Evolutionary conservation across 1,140 invertebrate species (phyloP), one percentile per base, ranked within the genome.

Genomic region (Protaetia brevitarsis): DNA sequence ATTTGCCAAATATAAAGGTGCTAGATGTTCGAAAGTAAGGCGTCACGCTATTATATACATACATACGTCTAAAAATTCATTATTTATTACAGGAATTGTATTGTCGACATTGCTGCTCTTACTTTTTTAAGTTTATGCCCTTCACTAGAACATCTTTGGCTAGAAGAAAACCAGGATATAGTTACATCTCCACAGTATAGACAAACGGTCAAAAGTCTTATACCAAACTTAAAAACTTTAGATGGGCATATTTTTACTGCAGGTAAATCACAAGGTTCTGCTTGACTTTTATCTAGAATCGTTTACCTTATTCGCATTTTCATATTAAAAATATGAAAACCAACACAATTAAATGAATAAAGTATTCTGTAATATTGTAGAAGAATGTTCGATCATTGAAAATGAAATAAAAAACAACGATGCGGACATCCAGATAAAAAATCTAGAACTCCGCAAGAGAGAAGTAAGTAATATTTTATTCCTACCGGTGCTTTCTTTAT

Each of bases 11-110:
- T 57, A 69, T 86, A 21, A 79, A 81, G 67, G 77, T 81, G 0
- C 68, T 86, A 2, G 82, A 85, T 74, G 73, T 86, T 7, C 74
- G 80, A 64, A 78, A 81, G 83, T 85, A 51, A 73, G 67, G 64
- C 2, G 19, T 26, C 26, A 30, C 3, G 16, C 21, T 11, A 21
- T 56, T 34, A 60, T 36, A 37, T 26, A 65, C 36, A 27, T 28
- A 23, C 8, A 51, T 60, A 29, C 66, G 6, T 45, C 19, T 31
- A 61, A 37, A 56, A 30, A 60, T 34, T 41, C 27, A n/a, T 61
- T 3, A 27, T 59, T 34, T 31, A 59, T 67, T 4, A 67, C 16
- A 75, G 72, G 61, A 83, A 83, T 73, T 73, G 73, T 11, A 77
- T 83, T 21, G 76, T 74, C 37, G 76, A 81, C 45, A 68, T 82